phyloP scores from a whole-genome alignment of 2,797 vertebrate genomes.

The Sebastes cheni region DNA sequence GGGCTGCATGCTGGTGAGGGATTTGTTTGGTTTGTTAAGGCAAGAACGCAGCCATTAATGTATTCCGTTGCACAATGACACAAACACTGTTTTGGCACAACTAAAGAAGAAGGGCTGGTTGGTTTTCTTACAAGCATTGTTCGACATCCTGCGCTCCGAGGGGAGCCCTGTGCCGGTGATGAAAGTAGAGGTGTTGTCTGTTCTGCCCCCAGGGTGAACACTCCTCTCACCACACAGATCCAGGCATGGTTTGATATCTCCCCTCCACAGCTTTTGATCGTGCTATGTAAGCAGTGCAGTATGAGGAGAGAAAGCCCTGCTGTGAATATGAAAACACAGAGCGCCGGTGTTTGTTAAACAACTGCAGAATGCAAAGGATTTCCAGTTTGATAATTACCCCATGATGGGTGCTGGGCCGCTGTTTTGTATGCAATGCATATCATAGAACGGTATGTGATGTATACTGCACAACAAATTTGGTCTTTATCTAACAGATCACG shows the following conservation, averaged over 20 bases:
- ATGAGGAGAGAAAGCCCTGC: slow-evolving; percentile 20
- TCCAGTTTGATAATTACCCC: slow-evolving; percentile 34
- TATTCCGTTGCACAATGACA: slow-evolving; percentile 35
- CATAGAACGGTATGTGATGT: not conserved
- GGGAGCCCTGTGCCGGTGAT: slow-evolving; percentile 40
- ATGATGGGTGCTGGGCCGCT: slow-evolving; percentile 3
- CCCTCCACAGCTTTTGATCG: slow-evolving; percentile 57
- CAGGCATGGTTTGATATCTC: slow-evolving; percentile 62
- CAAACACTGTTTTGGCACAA: slow-evolving; percentile 35
- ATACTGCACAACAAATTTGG: not conserved
- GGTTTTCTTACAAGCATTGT: slow-evolving; percentile 36
- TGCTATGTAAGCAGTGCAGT: slow-evolving; percentile 49
- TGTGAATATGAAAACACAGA: slow-evolving; percentile 50
- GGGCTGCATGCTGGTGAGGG: not conserved
- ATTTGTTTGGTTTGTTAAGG: slow-evolving; percentile 37
- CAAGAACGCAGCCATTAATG: slow-evolving; percentile 25
- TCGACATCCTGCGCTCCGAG: slow-evolving; percentile 38
- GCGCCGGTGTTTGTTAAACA: slow-evolving; percentile 39
- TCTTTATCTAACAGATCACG: not conserved
- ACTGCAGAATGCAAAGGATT: slow-evolving; percentile 27
- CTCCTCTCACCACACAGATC: slow-evolving; percentile 54
- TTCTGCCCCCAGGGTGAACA: slow-evolving; percentile 53
- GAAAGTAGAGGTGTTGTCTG: slow-evolving; percentile 63
- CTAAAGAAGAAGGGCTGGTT: slow-evolving; percentile 11
- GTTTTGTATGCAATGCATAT: slow-evolving; percentile 7